Conservation (phyloP, 2,113 vertebrate genomes). For the Rhadina sibilatrix region DNA sequence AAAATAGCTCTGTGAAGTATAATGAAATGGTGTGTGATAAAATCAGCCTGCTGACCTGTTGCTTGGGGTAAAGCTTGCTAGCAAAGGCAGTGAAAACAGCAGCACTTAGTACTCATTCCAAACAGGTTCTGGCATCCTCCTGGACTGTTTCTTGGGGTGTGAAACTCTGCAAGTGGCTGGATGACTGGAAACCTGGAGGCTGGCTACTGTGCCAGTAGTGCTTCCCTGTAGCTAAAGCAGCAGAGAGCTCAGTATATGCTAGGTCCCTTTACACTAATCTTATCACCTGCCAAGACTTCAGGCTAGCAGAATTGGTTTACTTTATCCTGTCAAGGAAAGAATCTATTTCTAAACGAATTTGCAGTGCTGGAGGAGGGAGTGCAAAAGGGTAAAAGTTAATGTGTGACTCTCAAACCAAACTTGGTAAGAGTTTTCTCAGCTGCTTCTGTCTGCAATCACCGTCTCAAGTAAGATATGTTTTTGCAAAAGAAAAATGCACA, state of each 20-base stretch:
- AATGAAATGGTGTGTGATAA: not conserved
- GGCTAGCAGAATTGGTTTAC: not conserved
- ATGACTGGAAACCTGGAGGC: not conserved
- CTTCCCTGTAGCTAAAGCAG: not conserved
- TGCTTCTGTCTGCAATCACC: not conserved
- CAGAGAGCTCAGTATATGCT: not conserved
- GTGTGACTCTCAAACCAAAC: not conserved
- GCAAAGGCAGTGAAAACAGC: not conserved
- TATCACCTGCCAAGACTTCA: not conserved
- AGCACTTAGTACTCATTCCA: not conserved
- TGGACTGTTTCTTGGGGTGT: not conserved
- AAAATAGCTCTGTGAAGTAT: not conserved
- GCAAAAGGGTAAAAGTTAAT: not conserved
- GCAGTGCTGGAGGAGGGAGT: not conserved
- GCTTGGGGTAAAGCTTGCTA: not conserved
- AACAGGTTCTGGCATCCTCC: not conserved
- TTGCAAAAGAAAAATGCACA: not conserved
- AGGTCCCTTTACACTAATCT: not conserved
- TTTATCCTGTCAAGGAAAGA: not conserved
- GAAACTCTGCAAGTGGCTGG: not conserved
- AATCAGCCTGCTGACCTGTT: not conserved
- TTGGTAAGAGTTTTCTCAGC: not conserved
- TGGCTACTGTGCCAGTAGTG: not conserved
- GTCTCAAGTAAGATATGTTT: not conserved
- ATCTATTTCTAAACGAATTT: not conserved